Evolutionary conservation across 1,140 invertebrate species (phyloP), one percentile per base, ranked within the genome.

Genomic region (Drosophila lowei): DNA sequence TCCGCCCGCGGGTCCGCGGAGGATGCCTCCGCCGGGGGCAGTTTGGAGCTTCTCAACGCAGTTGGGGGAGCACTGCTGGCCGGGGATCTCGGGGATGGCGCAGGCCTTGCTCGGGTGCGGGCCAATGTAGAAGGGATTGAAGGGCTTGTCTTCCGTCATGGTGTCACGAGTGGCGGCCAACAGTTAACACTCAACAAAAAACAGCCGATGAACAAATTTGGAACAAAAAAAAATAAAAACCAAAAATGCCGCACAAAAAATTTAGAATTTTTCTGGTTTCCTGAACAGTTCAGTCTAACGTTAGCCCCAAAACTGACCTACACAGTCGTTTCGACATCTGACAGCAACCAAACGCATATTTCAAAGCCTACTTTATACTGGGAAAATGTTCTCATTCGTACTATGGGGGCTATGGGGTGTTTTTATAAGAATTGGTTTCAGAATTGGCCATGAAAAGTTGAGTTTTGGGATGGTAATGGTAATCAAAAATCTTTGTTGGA

Each of bases 61-160:
- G 28, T 13, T 23, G 18, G 18, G 1, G 3, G 3, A 9, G 18
- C 80, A 85, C 13, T 71, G 47, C 2, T 25, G 57, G 3, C 44
- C 30, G 13, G 46, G 46, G 3, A 16, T 1, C 13, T 66, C 73
- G 3, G 44, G 15, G 2, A 25, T 7, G 6, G 78, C 74, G 13
- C 81, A 86, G 0, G 78, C 83, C 44, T 60, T 23, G 34, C 74
- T 83, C 6, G 81, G 81, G 68, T 86, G 66, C 0, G 83, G 81
- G 2, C 81, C 81, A 46, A 86, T 88, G 49, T 86, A 88, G 75
- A 86, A 86, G 3, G 81, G 81, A 59, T 86, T 86, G 44, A 88
- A 86, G 11, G 62, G 68, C 5, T 15, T 48, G 15, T 81, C 81
- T 7, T 73, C 73, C 0, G 46, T 25, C 56, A 72, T 72, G 25